Conservation (phyloP, 2,888 invertebrate genomes). For the Charanyca ferruginea region DNA sequence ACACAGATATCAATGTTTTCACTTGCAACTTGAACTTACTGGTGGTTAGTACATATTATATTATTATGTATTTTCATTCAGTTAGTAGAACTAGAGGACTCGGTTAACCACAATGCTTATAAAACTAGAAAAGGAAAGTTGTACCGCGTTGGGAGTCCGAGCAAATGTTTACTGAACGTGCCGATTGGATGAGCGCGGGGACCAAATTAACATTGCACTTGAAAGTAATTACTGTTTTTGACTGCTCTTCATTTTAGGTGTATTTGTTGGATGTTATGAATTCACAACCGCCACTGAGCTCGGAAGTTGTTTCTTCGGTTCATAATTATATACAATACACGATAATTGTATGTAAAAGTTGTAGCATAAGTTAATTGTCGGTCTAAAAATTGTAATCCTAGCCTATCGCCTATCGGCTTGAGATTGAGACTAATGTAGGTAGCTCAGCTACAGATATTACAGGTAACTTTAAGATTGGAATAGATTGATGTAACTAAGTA, state of each 20-base stretch:
- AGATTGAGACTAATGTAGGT: too few relatives aligned
- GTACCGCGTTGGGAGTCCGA: conserved; percentile 66
- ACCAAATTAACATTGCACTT: conserved; percentile 47
- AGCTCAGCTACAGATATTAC: too few relatives aligned
- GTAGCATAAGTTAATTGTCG: too few relatives aligned
- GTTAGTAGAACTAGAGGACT: conserved; percentile 77
- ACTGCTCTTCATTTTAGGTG: neutral
- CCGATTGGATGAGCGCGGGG: conserved; percentile 54
- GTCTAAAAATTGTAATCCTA: too few relatives aligned
- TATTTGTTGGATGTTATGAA: neutral
- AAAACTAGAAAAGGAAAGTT: conserved; percentile 88
- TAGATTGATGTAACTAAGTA: neutral
- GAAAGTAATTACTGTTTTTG: conserved; percentile 33
- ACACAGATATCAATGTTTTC: conserved; percentile 46
- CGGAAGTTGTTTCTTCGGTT: too few relatives aligned
- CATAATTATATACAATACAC: too few relatives aligned
- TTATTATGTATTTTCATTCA: conserved; percentile 70
- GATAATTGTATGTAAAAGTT: too few relatives aligned
- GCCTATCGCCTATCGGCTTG: too few relatives aligned
- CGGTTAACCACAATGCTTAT: conserved; percentile 85
- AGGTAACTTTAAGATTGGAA: too few relatives aligned
- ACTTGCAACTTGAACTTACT: conserved; percentile 39
- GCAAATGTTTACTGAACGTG: conserved; percentile 86
- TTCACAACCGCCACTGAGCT: too few relatives aligned
- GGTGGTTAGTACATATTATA: conserved; percentile 42